Evolutionary conservation across 2,888 invertebrate genomes (phyloP).

Genomic region (Thelaira solivaga): DNA sequence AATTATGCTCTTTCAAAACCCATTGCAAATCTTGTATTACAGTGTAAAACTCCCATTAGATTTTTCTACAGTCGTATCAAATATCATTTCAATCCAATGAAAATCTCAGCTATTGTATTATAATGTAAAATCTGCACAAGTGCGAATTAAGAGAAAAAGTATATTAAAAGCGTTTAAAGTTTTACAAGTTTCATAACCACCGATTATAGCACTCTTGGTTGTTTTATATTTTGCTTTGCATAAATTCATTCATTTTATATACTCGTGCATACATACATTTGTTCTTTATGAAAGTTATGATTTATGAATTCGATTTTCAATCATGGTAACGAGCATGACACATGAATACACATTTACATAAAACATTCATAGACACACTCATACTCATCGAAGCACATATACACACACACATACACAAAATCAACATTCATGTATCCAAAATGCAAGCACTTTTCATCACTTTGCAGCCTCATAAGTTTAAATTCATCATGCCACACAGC

Average conservation of each 20-base stretch:
- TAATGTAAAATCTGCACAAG: no score
- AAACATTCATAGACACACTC: not conserved
- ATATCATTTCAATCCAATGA: no score
- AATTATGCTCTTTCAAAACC: no score
- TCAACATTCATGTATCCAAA: slow-evolving; percentile 23
- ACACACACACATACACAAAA: not conserved
- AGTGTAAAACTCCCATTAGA: no score
- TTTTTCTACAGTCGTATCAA: no score
- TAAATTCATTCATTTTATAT: not conserved
- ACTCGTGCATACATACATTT: not conserved
- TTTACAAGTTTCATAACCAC: not conserved
- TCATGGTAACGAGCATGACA: slow-evolving; percentile 60
- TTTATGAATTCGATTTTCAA: slow-evolving; percentile 63
- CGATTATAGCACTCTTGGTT: not conserved
- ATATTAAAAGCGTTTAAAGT: no score
- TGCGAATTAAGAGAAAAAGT: no score
- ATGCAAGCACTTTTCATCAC: slow-evolving; percentile 55
- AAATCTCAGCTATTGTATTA: no score
- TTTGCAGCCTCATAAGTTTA: slow-evolving; percentile 41
- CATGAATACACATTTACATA: slow-evolving; percentile 33
- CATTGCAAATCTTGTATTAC: no score
- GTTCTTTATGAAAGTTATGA: slow-evolving; percentile 54
- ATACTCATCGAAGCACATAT: not conserved
- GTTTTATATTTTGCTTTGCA: not conserved
- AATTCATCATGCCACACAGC: slow-evolving; percentile 21